Percentiles rank a stretch among this genome's conserved stretches.
Conservation (phyloP, 1,140 invertebrate species). For the Drosophila takahashii region DNA sequence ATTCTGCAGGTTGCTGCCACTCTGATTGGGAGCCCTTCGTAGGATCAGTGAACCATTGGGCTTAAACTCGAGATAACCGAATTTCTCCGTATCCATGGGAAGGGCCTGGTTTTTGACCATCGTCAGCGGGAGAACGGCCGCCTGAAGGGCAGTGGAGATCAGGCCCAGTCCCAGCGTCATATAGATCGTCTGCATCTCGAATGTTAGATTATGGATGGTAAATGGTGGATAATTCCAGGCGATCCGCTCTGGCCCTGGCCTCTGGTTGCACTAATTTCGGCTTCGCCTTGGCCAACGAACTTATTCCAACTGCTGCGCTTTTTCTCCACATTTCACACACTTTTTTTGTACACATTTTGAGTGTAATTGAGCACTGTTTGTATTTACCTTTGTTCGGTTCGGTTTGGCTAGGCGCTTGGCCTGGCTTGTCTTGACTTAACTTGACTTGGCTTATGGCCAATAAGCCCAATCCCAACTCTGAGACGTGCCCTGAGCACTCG, state of each 20-base stretch:
- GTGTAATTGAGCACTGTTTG: constrained; percentile 69
- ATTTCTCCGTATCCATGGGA: constrained; percentile 43
- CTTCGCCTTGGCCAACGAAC: constrained; percentile 55
- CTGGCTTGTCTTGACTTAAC: constrained; percentile 16
- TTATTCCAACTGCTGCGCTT: constrained; percentile 70
- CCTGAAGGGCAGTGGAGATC: constrained; percentile 24
- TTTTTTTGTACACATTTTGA: constrained; percentile 27
- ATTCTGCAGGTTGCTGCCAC: constrained; percentile 53
- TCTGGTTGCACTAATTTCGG: constrained; percentile 68
- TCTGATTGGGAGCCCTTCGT: constrained; percentile 26
- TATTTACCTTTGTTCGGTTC: constrained; percentile 47
- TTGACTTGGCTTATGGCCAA: constrained; percentile 65
- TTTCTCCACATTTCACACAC: constrained; percentile 28
- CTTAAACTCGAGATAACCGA: constrained; percentile 68
- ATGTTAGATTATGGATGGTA: no score
- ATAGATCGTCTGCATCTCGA: constrained; percentile 44
- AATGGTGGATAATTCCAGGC: neutral
- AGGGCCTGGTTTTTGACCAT: constrained; percentile 6
- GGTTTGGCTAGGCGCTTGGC: constrained; percentile 43
- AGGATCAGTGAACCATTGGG: constrained; percentile 71
- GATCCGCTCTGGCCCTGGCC: constrained; percentile 56
- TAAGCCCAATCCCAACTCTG: constrained; percentile 15
- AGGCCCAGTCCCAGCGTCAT: constrained; percentile 22
- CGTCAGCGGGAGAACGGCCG: constrained; percentile 51
- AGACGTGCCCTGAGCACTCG: constrained; percentile 52